These are phyloP conservation scores for Pachliopta kotzebuea DNA, from an alignment of 2,888 invertebrate genomes.

Conservation along the genomic window DNA sequence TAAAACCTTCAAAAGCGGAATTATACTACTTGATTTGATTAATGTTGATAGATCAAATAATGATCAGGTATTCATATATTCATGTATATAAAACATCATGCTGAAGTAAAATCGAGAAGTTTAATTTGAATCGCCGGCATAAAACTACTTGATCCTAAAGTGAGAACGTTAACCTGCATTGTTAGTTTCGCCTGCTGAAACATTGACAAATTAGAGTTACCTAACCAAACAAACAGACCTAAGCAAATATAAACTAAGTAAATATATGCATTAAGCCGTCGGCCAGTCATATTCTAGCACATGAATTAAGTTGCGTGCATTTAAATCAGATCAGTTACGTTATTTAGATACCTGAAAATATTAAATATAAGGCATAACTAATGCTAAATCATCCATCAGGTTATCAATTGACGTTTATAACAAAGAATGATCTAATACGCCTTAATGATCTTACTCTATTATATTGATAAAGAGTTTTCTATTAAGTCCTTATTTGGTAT, in stretches of 20 bases:
- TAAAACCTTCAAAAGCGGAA: no score
- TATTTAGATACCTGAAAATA: neutral
- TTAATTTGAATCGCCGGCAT: neutral
- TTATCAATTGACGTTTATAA: no score
- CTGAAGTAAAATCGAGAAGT: neutral
- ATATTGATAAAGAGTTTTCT: no score
- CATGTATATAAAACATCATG: no score
- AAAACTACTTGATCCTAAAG: neutral
- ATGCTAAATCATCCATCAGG: neutral
- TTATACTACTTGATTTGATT: no score
- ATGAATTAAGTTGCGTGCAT: neutral
- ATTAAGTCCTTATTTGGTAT: no score
- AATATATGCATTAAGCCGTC: neutral
- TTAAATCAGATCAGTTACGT: neutral
- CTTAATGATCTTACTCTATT: no score
- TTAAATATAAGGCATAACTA: neutral
- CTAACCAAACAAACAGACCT: constrained; percentile 8
- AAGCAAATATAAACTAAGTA: constrained; percentile 10
- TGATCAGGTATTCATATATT: no score
- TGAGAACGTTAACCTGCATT: neutral
- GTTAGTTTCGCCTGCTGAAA: neutral
- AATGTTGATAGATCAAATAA: no score
- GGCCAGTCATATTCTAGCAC: neutral
- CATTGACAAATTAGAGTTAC: constrained; percentile 9
- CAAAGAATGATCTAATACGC: no score